Conservation (phyloP, 23 tunicate species). For the Ciona savignyi region DNA sequence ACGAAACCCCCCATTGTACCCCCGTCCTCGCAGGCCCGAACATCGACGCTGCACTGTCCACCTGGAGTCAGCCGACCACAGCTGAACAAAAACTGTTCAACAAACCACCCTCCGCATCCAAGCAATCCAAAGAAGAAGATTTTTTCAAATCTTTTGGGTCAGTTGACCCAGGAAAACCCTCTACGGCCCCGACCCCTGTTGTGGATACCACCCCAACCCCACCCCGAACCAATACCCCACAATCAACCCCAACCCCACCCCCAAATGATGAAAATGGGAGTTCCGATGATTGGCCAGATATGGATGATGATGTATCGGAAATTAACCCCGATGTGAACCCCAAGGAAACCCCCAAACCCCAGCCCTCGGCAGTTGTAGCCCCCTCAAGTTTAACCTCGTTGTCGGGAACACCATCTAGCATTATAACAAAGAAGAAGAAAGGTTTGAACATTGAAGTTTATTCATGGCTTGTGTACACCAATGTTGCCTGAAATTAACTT, state of each 20-base stretch:
- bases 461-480: not conserved
- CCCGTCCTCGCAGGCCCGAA: too few species aligned
- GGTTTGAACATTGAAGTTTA: not conserved
- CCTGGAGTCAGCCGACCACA: constrained; percentile 25
- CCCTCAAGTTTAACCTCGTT: too few species aligned
- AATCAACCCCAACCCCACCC: not conserved
- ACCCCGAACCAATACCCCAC: not conserved
- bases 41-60: constrained; percentile 48
- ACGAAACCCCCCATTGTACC: too few species aligned
- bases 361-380: too few species aligned
- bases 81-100: constrained; percentile 3
- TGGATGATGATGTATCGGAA: constrained; percentile 30
- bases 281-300: constrained; percentile 64
- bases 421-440: not conserved
- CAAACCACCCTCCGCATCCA: not conserved
- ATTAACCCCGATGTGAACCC: too few species aligned
- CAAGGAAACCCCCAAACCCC: too few species aligned
- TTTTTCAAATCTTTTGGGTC: constrained; percentile 36
- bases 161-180: not conserved
- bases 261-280: not conserved
- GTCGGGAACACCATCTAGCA: not conserved
- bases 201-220: too few species aligned
- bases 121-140: constrained; percentile 60
- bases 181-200: too few species aligned
- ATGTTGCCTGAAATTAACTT: too few species aligned